These are phyloP conservation scores for Mayetiola destructor DNA, from an alignment of 2,888 invertebrate species.

Conservation along the genomic window DNA sequence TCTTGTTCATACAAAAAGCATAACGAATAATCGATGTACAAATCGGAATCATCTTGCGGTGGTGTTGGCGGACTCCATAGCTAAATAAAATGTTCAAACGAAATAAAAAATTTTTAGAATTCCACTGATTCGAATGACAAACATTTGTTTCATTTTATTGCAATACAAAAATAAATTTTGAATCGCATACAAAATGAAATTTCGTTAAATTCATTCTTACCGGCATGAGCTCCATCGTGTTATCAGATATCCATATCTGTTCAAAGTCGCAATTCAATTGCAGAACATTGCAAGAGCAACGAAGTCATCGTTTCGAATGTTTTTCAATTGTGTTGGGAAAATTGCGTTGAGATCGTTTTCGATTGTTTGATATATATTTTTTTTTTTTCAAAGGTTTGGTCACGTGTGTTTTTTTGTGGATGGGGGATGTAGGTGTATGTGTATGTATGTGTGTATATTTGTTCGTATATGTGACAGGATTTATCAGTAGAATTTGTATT, in stretches of 20 bases:
- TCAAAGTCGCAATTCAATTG: not conserved
- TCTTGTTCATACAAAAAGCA: slow-evolving; percentile 70
- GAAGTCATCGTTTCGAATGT: too few species aligned
- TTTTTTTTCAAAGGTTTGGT: too few species aligned
- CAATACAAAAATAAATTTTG: not conserved
- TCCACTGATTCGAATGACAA: not conserved
- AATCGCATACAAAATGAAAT: not conserved
- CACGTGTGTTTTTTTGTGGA: too few species aligned
- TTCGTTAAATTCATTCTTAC: slow-evolving; percentile 41
- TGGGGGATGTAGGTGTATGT: not conserved
- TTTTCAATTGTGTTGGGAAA: not conserved
- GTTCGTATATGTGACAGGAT: not conserved
- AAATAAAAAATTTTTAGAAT: slow-evolving; percentile 1
- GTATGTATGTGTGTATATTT: not conserved
- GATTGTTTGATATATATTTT: too few species aligned
- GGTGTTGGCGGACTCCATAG: slow-evolving; percentile 97
- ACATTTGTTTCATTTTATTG: not conserved
- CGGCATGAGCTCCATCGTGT: slow-evolving; percentile 62
- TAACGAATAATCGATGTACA: slow-evolving; percentile 76
- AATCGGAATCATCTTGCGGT: slow-evolving; percentile 81
- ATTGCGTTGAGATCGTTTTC: too few species aligned
- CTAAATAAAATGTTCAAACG: slow-evolving; percentile 43
- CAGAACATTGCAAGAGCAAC: not conserved
- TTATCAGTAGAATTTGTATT: not conserved
- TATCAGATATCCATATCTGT: slow-evolving; percentile 63